Evolutionary conservation across 2,113 vertebrate genomes (phyloP).

Genomic region (Malurus elegans): DNA sequence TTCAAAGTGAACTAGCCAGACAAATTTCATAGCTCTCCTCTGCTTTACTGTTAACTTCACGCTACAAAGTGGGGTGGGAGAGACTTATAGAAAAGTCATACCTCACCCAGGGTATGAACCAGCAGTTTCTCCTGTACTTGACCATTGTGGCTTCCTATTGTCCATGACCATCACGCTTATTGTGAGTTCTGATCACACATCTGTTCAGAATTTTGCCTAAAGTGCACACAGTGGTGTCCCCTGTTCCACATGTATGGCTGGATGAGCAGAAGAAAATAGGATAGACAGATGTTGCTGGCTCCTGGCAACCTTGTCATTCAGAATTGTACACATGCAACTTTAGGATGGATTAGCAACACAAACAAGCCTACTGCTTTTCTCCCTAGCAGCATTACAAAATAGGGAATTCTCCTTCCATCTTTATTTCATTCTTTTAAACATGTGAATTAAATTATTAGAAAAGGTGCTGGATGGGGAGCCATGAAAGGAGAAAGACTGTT

Average conservation of each 20-base stretch:
- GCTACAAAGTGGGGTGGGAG: not conserved
- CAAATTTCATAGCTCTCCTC: not conserved
- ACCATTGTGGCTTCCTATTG: not conserved
- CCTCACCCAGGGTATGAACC: not conserved
- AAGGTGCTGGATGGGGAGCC: not conserved
- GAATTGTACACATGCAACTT: not conserved
- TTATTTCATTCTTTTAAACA: not conserved
- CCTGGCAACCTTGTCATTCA: not conserved
- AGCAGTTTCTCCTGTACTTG: not conserved
- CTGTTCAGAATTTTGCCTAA: not conserved
- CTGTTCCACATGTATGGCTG: not conserved
- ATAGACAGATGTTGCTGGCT: conserved; percentile 22
- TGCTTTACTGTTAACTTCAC: not conserved
- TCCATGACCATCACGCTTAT: not conserved
- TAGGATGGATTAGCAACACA: not conserved
- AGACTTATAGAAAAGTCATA: not conserved
- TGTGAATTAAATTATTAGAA: not conserved
- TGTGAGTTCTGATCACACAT: not conserved
- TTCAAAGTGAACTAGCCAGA: not conserved
- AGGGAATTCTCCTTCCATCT: not conserved
- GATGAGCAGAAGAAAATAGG: conserved; percentile 4
- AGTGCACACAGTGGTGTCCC: not conserved
- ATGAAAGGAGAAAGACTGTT: not conserved
- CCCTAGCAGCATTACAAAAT: not conserved
- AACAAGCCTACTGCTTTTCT: not conserved